These are phyloP conservation scores for Ophion ventricosus DNA, from an alignment of 2,888 invertebrate species.

Conservation along the genomic window DNA sequence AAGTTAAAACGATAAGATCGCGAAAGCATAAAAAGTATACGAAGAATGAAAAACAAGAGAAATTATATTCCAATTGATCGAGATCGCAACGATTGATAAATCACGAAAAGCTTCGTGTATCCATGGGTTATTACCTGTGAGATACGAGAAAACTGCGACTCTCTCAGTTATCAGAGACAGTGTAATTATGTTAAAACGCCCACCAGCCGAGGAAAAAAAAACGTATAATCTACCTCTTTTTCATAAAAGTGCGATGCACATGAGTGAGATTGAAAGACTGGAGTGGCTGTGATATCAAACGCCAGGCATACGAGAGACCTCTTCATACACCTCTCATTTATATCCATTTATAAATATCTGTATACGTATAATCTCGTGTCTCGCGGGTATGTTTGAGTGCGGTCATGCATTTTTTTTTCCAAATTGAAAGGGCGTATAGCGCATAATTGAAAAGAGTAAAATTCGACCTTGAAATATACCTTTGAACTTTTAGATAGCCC, in stretches of 20 bases:
- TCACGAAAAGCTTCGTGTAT: not conserved
- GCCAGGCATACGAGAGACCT: not conserved
- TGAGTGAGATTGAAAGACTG: not conserved
- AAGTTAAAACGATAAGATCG: no score
- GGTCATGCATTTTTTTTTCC: not conserved
- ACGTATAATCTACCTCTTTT: not conserved
- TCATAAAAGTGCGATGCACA: not conserved
- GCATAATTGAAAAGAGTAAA: not conserved
- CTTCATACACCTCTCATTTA: not conserved
- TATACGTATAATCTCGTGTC: not conserved
- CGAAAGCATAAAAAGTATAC: no score
- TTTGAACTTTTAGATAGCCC: not conserved
- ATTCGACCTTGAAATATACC: not conserved
- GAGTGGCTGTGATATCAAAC: constrained; percentile 41
- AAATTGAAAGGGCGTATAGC: not conserved
- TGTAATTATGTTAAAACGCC: not conserved
- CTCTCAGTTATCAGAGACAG: not conserved
- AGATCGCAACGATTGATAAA: no score
- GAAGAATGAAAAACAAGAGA: no score
- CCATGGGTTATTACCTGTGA: not conserved
- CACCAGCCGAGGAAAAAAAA: not conserved
- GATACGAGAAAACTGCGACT: not conserved
- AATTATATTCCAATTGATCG: no score
- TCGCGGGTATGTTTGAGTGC: not conserved
- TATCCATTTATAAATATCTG: constrained; percentile 4